Evolutionary conservation across 2,797 vertebrate genomes (phyloP).

Genomic region (Cossypha caffra): DNA sequence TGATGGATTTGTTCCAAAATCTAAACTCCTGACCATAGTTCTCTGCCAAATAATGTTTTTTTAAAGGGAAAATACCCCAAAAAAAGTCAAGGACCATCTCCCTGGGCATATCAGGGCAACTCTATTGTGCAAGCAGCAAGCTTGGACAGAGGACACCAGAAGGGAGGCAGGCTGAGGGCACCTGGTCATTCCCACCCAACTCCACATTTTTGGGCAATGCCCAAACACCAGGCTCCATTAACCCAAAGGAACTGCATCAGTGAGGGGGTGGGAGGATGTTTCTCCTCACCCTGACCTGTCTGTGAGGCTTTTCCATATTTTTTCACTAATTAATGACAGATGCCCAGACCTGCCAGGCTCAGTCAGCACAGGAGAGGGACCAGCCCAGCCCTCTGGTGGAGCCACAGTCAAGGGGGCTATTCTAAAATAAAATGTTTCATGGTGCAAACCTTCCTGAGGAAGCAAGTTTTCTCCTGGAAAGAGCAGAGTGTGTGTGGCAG

Average conservation of each 20-base stretch:
- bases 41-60: neutral
- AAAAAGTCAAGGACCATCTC: neutral
- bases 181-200: neutral
- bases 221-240: neutral
- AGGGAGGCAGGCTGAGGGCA: neutral
- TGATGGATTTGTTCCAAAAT: neutral
- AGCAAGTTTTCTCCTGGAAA: conserved; percentile 1
- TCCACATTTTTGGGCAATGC: neutral
- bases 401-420: rapidly evolving
- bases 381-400: neutral
- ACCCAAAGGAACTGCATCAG: neutral
- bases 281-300: neutral
- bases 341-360: neutral
- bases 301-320: neutral
- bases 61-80: neutral
- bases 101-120: neutral
- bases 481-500: neutral
- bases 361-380: neutral
- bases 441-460: conserved; percentile 14
- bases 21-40: neutral
- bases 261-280: rapidly evolving
- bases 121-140: neutral
- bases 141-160: neutral
- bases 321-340: neutral
- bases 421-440: neutral